These are phyloP conservation scores for Hymenochirus boettgeri DNA, from an alignment of 2,113 vertebrate species.

Conservation along the genomic window DNA sequence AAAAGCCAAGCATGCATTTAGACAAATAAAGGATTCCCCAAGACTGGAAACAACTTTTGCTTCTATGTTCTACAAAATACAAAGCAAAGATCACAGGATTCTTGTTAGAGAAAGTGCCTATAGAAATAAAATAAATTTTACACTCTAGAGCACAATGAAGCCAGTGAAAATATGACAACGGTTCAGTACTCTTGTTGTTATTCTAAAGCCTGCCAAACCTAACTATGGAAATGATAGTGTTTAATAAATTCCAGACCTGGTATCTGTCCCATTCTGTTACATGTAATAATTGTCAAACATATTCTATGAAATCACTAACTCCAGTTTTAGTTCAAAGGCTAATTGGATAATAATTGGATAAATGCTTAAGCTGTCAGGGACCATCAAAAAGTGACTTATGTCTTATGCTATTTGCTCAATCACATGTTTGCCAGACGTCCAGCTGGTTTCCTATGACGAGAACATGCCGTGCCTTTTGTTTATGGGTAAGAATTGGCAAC, in stretches of 20 bases:
- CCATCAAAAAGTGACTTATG: neutral
- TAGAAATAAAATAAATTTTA: no score
- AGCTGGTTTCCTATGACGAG: slow-evolving; percentile 1
- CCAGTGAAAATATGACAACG: no score
- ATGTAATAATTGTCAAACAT: neutral
- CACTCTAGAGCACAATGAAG: no score
- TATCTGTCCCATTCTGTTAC: neutral
- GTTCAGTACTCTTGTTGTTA: no score
- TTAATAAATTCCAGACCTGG: neutral
- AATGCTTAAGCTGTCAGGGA: neutral
- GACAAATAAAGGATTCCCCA: no score
- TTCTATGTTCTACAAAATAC: no score
- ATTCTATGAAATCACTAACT: neutral
- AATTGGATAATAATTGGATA: neutral
- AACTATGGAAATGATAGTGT: neutral
- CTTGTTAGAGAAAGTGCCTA: no score
- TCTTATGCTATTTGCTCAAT: neutral
- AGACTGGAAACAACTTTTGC: no score
- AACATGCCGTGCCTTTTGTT: neutral
- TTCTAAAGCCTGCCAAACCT: neutral
- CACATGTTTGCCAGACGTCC: neutral
- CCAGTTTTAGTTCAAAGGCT: neutral
- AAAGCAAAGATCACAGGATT: no score
- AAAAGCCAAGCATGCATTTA: no score
- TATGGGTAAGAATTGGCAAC: neutral